phyloP scores from a whole-genome alignment of 2,888 invertebrate genomes.

The Leptarthrus brevirostris region DNA sequence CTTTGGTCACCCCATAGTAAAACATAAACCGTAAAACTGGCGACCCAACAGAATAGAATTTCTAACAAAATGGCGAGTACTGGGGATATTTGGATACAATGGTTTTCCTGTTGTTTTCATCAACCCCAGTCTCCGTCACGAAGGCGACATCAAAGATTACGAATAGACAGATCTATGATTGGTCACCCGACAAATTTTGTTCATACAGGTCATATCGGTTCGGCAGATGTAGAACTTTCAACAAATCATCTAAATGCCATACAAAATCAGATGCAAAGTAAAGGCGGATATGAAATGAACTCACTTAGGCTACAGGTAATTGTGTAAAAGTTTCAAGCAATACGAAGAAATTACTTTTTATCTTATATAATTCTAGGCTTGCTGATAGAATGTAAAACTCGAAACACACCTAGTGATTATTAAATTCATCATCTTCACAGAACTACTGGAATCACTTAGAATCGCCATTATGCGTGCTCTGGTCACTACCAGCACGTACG shows the following conservation, averaged over 20 bases:
- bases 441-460: conserved; percentile 16
- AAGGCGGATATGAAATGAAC: conserved; percentile 89
- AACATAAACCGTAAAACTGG: conserved; percentile 56
- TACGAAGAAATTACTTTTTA: neutral
- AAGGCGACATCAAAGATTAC: conserved; percentile 76
- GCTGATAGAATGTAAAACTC: conserved; percentile 50
- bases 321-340: too few relatives aligned
- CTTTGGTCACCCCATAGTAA: neutral
- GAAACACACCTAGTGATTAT: conserved; percentile 3
- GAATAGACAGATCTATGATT: conserved; percentile 94
- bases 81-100: conserved; percentile 89
- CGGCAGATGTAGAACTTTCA: conserved; percentile 87
- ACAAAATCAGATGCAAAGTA: conserved; percentile 95
- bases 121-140: conserved; percentile 78
- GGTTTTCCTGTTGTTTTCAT: conserved; percentile 90
- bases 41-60: conserved; percentile 57
- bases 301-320: conserved; percentile 66
- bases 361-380: conserved; percentile 50
- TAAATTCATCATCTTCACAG: conserved; percentile 17
- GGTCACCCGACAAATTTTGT: conserved; percentile 95
- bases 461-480: conserved; percentile 19
- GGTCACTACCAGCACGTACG: conserved; percentile 4
- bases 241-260: conserved; percentile 85
- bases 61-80: conserved; percentile 72
- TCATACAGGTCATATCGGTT: conserved; percentile 90